Evolutionary conservation across 2,888 invertebrate species (phyloP).

Genomic region (Drosophila cracens): DNA sequence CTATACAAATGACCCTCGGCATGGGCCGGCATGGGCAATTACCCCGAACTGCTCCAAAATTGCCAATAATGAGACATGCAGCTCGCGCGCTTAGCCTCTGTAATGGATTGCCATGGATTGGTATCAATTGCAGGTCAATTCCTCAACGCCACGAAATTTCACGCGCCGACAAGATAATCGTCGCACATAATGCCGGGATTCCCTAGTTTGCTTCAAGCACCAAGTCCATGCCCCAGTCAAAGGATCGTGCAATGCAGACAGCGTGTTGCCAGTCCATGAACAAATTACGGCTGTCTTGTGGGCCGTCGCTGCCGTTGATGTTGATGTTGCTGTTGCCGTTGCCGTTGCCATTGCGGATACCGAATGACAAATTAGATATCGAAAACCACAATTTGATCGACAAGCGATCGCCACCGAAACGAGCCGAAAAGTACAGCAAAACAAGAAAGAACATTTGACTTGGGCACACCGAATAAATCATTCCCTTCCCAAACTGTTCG

Average conservation of each 20-base stretch:
- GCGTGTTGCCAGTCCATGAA: slow-evolving; percentile 65
- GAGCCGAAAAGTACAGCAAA: slow-evolving; percentile 13
- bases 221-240: slow-evolving; percentile 10
- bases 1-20: slow-evolving; percentile 57
- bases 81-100: slow-evolving; percentile 81
- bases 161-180: slow-evolving; percentile 76
- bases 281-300: slow-evolving; percentile 14
- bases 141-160: slow-evolving; percentile 65
- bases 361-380: slow-evolving; percentile 83
- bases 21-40: slow-evolving; percentile 55
- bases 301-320: slow-evolving; percentile 29
- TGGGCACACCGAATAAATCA: not conserved
- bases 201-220: slow-evolving; percentile 79
- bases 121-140: slow-evolving; percentile 84
- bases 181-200: slow-evolving; percentile 78
- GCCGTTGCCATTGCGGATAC: slow-evolving; percentile 49
- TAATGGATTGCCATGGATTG: slow-evolving; percentile 83
- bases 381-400: slow-evolving; percentile 80
- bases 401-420: slow-evolving; percentile 78
- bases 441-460: slow-evolving; percentile 1
- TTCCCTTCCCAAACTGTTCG: not conserved
- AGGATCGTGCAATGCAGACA: slow-evolving; percentile 79
- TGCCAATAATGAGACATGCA: slow-evolving; percentile 84
- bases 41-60: slow-evolving; percentile 77
- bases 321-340: slow-evolving; percentile 19